These are phyloP conservation scores for Meloidogyne hapla DNA, from an alignment of 1,140 invertebrate species.

Conservation along the genomic window DNA sequence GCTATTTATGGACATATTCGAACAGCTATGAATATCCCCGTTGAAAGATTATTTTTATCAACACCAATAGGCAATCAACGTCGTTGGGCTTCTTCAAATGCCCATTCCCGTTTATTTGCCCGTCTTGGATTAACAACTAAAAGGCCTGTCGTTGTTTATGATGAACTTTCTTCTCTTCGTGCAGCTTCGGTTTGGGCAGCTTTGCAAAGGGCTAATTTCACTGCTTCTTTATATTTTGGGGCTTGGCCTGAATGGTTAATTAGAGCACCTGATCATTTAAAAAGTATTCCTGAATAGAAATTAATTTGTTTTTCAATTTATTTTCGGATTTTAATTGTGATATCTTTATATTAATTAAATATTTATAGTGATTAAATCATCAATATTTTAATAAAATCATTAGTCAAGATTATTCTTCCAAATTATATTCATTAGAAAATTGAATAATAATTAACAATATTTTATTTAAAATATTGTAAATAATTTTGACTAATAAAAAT, in stretches of 20 bases:
- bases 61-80: slow-evolving; percentile 22
- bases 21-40: slow-evolving; percentile 55
- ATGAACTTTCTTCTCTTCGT: slow-evolving; percentile 52
- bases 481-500: too few relatives aligned
- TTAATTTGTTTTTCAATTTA: too few relatives aligned
- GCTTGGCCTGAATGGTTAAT: slow-evolving; percentile 61
- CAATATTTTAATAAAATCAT: too few relatives aligned
- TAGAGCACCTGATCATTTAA: slow-evolving; percentile 58
- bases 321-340: too few relatives aligned
- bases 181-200: slow-evolving; percentile 58
- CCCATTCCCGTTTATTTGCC: slow-evolving; percentile 37
- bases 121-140: slow-evolving; percentile 34
- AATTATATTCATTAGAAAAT: too few relatives aligned
- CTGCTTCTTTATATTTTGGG: slow-evolving; percentile 57
- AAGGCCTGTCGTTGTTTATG: slow-evolving; percentile 58
- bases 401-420: too few relatives aligned
- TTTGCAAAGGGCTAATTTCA: slow-evolving; percentile 43
- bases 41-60: slow-evolving; percentile 52
- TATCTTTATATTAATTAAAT: too few relatives aligned
- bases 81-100: slow-evolving; percentile 36
- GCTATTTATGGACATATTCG: slow-evolving; percentile 58
- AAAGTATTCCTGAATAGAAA: slow-evolving; percentile 52
- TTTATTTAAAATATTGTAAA: too few relatives aligned
- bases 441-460: too few relatives aligned
- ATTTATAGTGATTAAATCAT: too few relatives aligned